Evolutionary conservation across 2,888 invertebrate species (phyloP), one percentile per base, ranked within the genome.

Genomic region (Metallyticus violacea): DNA sequence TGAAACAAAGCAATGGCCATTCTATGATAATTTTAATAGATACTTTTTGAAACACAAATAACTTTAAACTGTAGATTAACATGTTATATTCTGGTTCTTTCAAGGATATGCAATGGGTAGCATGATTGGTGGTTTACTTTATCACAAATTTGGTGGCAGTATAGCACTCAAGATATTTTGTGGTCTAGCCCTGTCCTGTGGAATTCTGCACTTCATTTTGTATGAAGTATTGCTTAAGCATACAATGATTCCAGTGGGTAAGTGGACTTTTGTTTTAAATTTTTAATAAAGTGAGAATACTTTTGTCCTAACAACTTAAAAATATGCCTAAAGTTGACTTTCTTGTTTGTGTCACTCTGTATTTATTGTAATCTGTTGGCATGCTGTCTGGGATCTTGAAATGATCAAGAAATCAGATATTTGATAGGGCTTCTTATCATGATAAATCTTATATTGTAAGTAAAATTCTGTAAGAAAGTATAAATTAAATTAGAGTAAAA

Each of bases 61-160:
- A n/a, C n/a, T n/a, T n/a, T 9, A n/a, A 3, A 26, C 22, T 30
- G 28, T n/a, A 40, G 80, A 27, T 29, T 29, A 81, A 79, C 26
- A 22, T 2, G 27, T 79, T 25, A 0, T 30, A 22, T 79, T 81
- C 1, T 62, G 9, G 3, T 62, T 26, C 9, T 81, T 78, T 86
- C n/a, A 30, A 88, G 88, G 88, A n/a, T 88, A 87, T 78, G 87
- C 88, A 0, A 91, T 97, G 82, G 97, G 97, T 0, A 96, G 96
- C 76, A 91, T 97, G 0, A 90, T 95, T 4, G 96, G 97, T 1
- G 97, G 97, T 0, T 91, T 95, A 87, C 90, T 96, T 80, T 96
- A 96, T 90, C 93, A 93, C 86, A 91, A 92, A 87, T 90, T 94
- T 22, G 96, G 96, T 0, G 96, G 96, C 0, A 91, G 91, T 80